Percentiles rank a stretch among this genome's conserved stretches.
Conservation (phyloP, 2,797 vertebrate species). For the Phaenicophaeus curvirostris region DNA sequence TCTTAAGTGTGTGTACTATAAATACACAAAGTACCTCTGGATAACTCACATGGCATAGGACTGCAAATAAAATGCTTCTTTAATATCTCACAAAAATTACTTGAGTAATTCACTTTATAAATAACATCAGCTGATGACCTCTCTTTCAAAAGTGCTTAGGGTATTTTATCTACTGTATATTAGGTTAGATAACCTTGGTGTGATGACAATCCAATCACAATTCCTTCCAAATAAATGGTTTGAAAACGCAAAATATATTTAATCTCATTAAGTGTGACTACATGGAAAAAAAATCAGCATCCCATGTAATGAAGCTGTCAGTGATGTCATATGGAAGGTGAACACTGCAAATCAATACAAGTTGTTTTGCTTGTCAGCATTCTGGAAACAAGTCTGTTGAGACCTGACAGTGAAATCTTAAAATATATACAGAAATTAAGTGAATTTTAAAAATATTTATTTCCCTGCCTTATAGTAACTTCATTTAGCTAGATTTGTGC, state of each 20-base stretch:
- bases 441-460: constrained; percentile 10
- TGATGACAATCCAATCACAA: background rate
- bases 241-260: constrained; percentile 3
- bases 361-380: constrained; percentile 8
- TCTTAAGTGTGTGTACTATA: background rate
- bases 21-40: background rate
- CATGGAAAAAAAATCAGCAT: background rate
- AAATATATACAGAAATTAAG: background rate
- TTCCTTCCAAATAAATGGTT: constrained; percentile 11
- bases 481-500: background rate
- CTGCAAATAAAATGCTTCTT: background rate
- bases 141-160: background rate
- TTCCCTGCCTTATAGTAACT: background rate
- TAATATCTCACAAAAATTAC: background rate
- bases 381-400: background rate
- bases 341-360: background rate
- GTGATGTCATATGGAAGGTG: background rate
- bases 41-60: background rate
- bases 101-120: background rate
- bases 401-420: background rate
- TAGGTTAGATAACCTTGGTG: background rate
- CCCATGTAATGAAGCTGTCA: constrained; percentile 6
- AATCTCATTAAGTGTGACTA: background rate
- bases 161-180: background rate
- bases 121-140: background rate